These are phyloP conservation scores for Tipula helvola DNA, from an alignment of 2,888 invertebrate species.

Conservation along the genomic window DNA sequence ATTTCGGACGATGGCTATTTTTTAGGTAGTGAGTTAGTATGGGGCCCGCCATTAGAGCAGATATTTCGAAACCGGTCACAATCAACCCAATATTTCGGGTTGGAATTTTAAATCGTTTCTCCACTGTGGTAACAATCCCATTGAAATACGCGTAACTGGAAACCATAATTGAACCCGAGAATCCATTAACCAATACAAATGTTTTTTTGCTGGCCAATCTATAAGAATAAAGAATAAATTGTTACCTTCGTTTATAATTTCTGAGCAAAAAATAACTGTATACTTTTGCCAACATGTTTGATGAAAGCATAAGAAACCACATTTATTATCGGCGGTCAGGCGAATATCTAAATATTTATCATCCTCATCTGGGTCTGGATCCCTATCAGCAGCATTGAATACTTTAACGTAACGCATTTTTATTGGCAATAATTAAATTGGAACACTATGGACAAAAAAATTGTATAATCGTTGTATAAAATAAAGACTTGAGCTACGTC, in stretches of 20 bases:
- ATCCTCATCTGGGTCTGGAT: background rate
- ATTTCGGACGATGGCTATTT: slow-evolving; percentile 15
- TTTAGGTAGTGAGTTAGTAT: slow-evolving; percentile 49
- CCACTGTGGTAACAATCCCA: slow-evolving; percentile 29
- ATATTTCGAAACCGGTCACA: slow-evolving; percentile 51
- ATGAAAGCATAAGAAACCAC: background rate
- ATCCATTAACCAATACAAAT: slow-evolving; percentile 44
- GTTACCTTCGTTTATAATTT: background rate
- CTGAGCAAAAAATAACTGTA: background rate
- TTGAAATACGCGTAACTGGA: slow-evolving; percentile 49
- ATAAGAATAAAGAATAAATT: background rate
- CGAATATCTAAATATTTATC: background rate
- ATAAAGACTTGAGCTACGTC: no score
- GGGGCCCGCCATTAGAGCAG: slow-evolving; percentile 45
- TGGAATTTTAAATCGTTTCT: slow-evolving; percentile 50
- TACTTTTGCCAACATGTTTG: background rate
- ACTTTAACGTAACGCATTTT: background rate
- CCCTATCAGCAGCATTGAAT: background rate
- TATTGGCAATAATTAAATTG: background rate
- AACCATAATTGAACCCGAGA: slow-evolving; percentile 46
- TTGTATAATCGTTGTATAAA: background rate
- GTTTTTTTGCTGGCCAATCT: slow-evolving; percentile 45
- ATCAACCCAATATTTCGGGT: slow-evolving; percentile 49
- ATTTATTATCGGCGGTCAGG: background rate
- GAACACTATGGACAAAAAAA: background rate